Evolutionary conservation across 2,888 invertebrate genomes (phyloP), one percentile per base, ranked within the genome.

Genomic region (Cosmia pyralina): DNA sequence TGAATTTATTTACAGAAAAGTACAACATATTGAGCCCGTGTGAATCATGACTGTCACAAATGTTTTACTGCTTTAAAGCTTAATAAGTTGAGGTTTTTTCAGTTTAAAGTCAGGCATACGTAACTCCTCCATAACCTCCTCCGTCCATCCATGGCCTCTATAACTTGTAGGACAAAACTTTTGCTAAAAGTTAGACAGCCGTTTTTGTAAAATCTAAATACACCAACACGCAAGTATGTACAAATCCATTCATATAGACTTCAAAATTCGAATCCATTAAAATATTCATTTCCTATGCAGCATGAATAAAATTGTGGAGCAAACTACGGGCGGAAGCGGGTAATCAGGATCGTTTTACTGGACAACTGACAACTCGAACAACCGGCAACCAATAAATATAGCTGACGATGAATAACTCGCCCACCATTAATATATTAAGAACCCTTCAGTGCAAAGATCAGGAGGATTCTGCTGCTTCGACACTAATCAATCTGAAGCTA

Each of bases 321-420:
- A 66, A 67, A 64, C 66, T 83, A 88, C 86, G 87, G 89, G 90
- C 93, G 93, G 92, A 93, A 91, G 87, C 88, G 80, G 76, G 67
- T 88, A 90, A 92, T 93, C 91, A 87, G 81, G 79, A 77, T 84
- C 88, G 83, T 89, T 91, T 85, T 87, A 89, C 86, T 81, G 85
- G 80, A 85, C 84, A 69, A 70, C 69, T 75, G 62, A 22, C 62
- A 70, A 79, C 71, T 77, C 69, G 72, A 62, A 72, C 79, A 77
- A 87, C 72, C 72, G 71, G 64, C 67, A 77, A 74, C 69, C 79
- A 87, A 86, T 86, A 80, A 80, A 84, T 79, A 64, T 63, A 71
- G 68, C 69, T 79, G 75, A 78, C 69, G 52, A 69, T 79, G 62
- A 72, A 72, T 79, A 70, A 72, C 53, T 55, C 55, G 28, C 64